Conservation (phyloP, 2,797 vertebrate genomes). For the Galagoides demidoff region DNA sequence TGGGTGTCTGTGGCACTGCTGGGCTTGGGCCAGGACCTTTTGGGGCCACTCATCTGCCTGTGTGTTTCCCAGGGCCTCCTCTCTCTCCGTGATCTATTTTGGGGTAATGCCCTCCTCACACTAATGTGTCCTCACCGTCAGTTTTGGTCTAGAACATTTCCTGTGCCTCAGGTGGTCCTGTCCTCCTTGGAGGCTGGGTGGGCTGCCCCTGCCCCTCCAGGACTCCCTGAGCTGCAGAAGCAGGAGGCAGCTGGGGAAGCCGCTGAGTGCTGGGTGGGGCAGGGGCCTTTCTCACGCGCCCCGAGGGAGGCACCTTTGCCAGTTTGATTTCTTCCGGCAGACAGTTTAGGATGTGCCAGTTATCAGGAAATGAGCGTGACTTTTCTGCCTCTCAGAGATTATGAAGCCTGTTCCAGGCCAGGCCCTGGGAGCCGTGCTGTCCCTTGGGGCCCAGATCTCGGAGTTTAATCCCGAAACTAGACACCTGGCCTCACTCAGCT, state of each 20-base stretch:
- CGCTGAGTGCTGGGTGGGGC: no score
- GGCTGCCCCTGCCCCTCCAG: no score
- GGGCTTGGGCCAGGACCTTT: neutral
- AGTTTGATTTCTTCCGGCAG: neutral
- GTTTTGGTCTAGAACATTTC: neutral
- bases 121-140: neutral
- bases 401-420: neutral
- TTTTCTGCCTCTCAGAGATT: neutral
- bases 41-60: fast-evolving
- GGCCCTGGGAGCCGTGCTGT: neutral
- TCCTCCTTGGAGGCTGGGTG: neutral
- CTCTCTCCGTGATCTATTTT: fast-evolving
- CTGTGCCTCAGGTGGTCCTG: neutral
- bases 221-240: no score
- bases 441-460: neutral
- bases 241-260: neutral
- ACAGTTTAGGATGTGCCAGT: fast-evolving
- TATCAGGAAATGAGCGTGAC: neutral
- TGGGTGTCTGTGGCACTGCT: neutral
- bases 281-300: neutral
- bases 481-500: neutral
- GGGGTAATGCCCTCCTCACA: neutral
- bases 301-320: fast-evolving
- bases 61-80: fast-evolving
- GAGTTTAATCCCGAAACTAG: neutral